Base-by-base conservation (phyloP, 2,888 invertebrate species). In the Schizotus pectinicornis region DNA sequence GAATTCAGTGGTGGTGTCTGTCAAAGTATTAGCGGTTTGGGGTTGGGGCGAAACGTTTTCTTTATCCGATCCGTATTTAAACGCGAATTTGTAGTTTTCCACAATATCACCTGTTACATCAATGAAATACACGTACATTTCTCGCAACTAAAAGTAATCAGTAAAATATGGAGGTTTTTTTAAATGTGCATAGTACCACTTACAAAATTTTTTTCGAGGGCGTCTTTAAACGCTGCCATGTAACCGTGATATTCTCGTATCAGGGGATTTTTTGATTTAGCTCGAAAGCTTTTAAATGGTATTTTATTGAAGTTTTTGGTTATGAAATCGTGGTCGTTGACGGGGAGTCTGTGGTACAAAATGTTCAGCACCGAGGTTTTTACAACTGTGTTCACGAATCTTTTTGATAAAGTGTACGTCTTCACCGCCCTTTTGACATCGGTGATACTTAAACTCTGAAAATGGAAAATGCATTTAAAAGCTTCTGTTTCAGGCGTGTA, bases 191-290 rank as follows among this genome's bases (percentile, higher is more conserved):
- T n/a, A 43, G 22, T 7, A 37, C 13, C 22, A 47, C 37, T 52
- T 22, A 57, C 57, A 43, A 47, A 57, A 35, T 41, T 33, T 13
- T 57, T 57, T 0, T 57, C 47, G 7, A 57, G n/a, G n/a, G 57
- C 57, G n/a, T 57, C 57, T 30, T 57, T 52, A 35, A 13, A 47
- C 3, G 47, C 57, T 5, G 9, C 8, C 52, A 57, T 41, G 22
- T 42, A 57, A 11, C 31, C n/a, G 32, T 57, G 52, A 36, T 22
- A 41, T 6, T 41, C 7, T 7, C 48, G 36, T 22, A 57, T 42
- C 7, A 47, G n/a, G 3, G 2, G 6, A 22, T 57, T 52, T 7
- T 51, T 35, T 14, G 52, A 52, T 45, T 51, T 50, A 6, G 37
- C 6, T 30, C n/a, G 8, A 9, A 50, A 50, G 3, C 38, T 31